A percentile compares a stretch with the other conserved stretches of the same genome.
Evolutionary conservation across 2,113 vertebrate genomes (phyloP).

Genomic region (Megaceryle torquata): DNA sequence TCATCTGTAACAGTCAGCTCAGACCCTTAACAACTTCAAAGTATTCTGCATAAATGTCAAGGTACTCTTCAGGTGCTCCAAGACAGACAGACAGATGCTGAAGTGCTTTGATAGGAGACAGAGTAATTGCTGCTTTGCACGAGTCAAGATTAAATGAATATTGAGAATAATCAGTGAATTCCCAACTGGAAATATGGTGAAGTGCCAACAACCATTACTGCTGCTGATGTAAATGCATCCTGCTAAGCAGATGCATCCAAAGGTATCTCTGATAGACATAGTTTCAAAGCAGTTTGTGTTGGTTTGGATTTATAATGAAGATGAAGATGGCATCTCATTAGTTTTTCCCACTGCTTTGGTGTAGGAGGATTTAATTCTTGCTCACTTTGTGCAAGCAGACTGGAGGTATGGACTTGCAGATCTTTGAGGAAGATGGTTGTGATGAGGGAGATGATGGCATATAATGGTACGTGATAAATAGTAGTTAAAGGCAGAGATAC

Average conservation of each 20-base stretch:
- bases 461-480: too few relatives aligned
- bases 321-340: not conserved
- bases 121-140: not conserved
- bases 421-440: not conserved
- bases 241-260: not conserved
- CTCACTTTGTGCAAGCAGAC: too few relatives aligned
- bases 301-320: not conserved
- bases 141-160: not conserved
- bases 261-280: not conserved
- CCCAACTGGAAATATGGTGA: not conserved
- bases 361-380: not conserved
- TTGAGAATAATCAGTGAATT: slow-evolving; percentile 26
- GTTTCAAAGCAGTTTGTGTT: not conserved
- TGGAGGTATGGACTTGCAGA: too few relatives aligned
- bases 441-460: not conserved
- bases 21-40: not conserved
- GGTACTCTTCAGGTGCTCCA: not conserved
- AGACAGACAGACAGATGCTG: not conserved
- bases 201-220: not conserved
- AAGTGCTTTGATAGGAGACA: not conserved
- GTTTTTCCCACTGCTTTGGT: not conserved
- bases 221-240: not conserved
- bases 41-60: not conserved
- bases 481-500: not conserved
- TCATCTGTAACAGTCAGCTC: not conserved